Evolutionary conservation across 2,113 vertebrate genomes (phyloP), one percentile per base, ranked within the genome.

Genomic region (Pungitius pungitius): DNA sequence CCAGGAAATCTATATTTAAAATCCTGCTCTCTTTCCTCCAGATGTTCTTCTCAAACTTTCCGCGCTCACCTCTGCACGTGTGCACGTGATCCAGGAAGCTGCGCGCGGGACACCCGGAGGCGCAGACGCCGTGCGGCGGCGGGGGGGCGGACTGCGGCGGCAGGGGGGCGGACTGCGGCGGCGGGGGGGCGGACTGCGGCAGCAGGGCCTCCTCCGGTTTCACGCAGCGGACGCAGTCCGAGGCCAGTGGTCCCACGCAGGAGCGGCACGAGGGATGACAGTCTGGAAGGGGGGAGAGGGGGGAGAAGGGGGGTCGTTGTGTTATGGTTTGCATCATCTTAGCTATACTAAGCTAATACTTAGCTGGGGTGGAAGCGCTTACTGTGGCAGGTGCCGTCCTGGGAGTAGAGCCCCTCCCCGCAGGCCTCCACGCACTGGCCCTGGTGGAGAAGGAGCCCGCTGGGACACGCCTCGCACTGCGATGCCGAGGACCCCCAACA

Each of bases 401-500:
- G 91, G 30, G 91, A 75, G 85, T 95, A 98, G 75, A 96, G 94
- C 0, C 95, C 95, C 27, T 95, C 93, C 74, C 95, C 96, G 13
- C 98, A 99, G 78, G 4, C 54, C 43, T 90, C 81, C 85, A 97
- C 90, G 85, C 97, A 99, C 84, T 92, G 95, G 43, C 95, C 95
- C 66, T 87, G 89, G 63, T 1, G 93, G n/a, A 99, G 62, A 0
- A 84, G 86, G n/a, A 88, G 88, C 13, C 90, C 90, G 1, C 17
- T 69, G 24, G 80, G n/a, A 69, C 98, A 99, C 65, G 81, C 85
- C 13, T 83, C 88, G 43, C 98, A 99, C 58, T 97, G 95, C 61
- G 92, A 92, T 2, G 92, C 93, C 0, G 90, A 77, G 1, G 96
- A 94, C 22, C 97, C 97, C 8, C 91, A 83, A 14, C 97, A 99